phyloP scores from a whole-genome alignment of 2,113 vertebrate species.

The Gallinago jamesoni region DNA sequence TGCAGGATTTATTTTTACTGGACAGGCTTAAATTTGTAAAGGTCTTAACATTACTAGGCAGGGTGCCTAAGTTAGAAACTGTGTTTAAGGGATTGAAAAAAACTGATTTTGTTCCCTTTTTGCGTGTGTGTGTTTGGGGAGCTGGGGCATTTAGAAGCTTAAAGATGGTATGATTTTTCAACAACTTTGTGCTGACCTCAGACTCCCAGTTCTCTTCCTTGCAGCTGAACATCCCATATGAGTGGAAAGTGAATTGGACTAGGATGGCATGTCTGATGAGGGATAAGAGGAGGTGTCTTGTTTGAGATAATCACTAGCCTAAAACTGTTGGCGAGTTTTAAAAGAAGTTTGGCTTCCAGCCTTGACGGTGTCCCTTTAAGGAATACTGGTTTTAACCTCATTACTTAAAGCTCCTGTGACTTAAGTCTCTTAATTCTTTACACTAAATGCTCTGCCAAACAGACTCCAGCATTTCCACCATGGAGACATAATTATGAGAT shows the following conservation, averaged over 20 bases:
- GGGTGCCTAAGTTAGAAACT: neutral
- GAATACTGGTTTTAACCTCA: constrained; percentile 51
- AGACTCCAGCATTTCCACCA: neutral
- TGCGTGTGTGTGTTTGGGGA: neutral
- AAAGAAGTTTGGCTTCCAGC: neutral
- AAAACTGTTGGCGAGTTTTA: neutral
- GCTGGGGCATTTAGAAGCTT: neutral
- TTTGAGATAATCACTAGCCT: neutral
- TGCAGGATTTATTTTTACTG: neutral
- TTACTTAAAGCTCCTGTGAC: constrained; percentile 51
- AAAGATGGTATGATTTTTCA: neutral
- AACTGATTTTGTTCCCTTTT: neutral
- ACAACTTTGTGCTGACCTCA: neutral
- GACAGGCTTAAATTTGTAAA: neutral
- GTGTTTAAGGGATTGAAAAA: neutral
- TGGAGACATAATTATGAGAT: neutral
- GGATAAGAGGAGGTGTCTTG: neutral
- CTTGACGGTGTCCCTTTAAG: constrained; percentile 12
- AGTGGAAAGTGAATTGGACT: neutral
- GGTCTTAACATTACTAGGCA: neutral
- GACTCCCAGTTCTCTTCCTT: neutral
- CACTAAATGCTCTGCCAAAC: neutral
- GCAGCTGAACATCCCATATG: fast-evolving
- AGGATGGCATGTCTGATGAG: neutral
- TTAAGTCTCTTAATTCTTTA: constrained; percentile 53